phyloP scores from a whole-genome alignment of 2,113 vertebrate genomes.

The Alosa alosa region DNA sequence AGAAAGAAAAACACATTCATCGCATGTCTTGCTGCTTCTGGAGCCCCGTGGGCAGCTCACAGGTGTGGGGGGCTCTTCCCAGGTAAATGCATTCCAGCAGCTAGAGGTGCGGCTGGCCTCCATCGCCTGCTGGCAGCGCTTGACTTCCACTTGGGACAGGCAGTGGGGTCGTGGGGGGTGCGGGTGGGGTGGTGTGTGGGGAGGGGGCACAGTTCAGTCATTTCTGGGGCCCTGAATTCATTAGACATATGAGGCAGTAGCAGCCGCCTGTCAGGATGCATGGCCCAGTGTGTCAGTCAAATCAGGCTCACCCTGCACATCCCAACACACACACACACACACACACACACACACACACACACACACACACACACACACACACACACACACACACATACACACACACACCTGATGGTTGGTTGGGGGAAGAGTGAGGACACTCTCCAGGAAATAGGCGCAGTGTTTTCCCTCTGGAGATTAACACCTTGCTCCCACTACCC shows the following conservation, averaged over 20 bases:
- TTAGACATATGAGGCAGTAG: background rate
- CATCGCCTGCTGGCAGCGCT: background rate
- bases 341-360: background rate
- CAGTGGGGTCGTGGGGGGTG: background rate
- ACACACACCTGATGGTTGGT: background rate
- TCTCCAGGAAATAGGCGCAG: background rate
- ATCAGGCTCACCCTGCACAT: background rate
- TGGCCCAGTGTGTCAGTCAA: background rate
- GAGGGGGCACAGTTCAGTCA: background rate
- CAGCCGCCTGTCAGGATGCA: constrained; percentile 6
- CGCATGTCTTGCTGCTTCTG: background rate
- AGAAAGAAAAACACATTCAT: background rate
- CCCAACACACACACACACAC: background rate
- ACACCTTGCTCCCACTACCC: background rate
- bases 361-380: too few relatives aligned
- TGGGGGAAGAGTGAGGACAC: background rate
- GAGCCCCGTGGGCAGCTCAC: background rate
- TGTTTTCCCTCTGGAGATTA: constrained; percentile 12
- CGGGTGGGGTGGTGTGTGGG: background rate
- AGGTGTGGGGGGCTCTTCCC: background rate
- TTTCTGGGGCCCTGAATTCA: background rate
- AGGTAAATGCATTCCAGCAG: constrained; percentile 3
- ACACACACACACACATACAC: background rate
- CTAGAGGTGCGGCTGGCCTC: background rate
- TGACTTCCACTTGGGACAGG: background rate